Conservation (phyloP, 2,797 vertebrate species). For the Tokudaia muenninki region DNA sequence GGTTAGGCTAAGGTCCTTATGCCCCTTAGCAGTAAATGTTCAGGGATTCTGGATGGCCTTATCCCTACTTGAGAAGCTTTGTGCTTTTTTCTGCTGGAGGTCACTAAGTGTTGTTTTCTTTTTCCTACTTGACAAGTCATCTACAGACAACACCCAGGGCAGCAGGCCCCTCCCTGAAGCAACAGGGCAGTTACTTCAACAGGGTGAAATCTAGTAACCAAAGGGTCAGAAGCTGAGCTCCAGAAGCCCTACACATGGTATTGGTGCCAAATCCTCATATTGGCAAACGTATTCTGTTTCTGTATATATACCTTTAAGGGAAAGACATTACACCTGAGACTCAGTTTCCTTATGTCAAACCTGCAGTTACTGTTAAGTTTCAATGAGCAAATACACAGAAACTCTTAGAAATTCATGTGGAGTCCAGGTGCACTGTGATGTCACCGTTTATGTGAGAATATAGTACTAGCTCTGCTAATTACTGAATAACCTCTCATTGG, state of each 20-base stretch:
- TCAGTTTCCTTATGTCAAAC: conserved; percentile 13
- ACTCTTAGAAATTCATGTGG: not conserved
- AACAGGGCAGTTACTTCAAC: not conserved
- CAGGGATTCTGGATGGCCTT: accelerated
- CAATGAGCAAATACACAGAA: not conserved
- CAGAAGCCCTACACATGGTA: not conserved
- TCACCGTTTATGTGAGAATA: not conserved
- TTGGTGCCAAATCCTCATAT: not conserved
- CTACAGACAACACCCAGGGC: conserved; percentile 40
- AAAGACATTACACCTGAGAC: not conserved
- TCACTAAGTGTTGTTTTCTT: conserved; percentile 49
- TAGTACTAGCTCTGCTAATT: not conserved
- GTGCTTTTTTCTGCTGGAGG: conserved; percentile 25
- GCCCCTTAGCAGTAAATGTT: not conserved
- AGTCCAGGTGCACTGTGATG: not conserved
- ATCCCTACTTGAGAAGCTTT: not conserved
- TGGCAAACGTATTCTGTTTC: not conserved
- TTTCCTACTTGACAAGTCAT: conserved; percentile 60
- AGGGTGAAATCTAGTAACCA: conserved; percentile 38
- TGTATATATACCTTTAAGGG: not conserved
- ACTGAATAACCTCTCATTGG: not conserved
- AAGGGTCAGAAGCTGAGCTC: conserved; percentile 40
- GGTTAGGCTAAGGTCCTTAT: not conserved
- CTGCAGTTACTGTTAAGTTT: not conserved
- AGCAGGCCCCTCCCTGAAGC: conserved; percentile 2